phyloP scores from a whole-genome alignment of 2,113 vertebrate species.

The Sula dactylatra region DNA sequence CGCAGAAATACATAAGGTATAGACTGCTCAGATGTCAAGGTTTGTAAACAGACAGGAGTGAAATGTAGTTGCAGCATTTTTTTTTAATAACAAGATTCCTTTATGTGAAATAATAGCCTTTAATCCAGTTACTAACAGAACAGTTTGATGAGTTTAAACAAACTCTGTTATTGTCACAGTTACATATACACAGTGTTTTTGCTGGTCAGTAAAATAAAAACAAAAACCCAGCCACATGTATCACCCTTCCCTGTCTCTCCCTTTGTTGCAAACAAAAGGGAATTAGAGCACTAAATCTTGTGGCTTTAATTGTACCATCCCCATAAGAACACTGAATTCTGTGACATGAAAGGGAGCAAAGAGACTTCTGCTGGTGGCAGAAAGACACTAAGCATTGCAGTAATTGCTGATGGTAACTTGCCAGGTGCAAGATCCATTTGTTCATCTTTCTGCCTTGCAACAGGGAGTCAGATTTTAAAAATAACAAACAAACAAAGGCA shows the following conservation, averaged over 20 bases:
- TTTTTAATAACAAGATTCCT: not conserved
- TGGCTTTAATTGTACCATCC: conserved; percentile 49
- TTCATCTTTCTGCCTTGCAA: conserved; percentile 24
- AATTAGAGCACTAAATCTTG: conserved; percentile 62
- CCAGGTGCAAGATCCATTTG: conserved; percentile 32
- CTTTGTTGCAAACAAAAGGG: conserved; percentile 24
- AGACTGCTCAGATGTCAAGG: not conserved
- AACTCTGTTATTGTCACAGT: not conserved
- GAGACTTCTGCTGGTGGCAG: conserved; percentile 30
- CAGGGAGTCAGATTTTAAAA: not conserved
- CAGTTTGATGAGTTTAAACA: not conserved
- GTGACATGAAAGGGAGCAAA: conserved; percentile 29
- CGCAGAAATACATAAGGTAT: not conserved
- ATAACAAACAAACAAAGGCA: not conserved
- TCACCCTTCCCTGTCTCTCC: not conserved
- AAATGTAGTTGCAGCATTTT: not conserved
- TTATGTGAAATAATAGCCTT: not conserved
- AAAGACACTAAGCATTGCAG: conserved; percentile 7
- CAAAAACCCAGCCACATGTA: not conserved
- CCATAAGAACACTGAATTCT: conserved; percentile 47
- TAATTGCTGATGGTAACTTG: conserved; percentile 57
- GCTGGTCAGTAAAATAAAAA: not conserved
- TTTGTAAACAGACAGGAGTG: not conserved
- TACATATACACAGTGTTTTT: not conserved
- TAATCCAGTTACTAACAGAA: not conserved